Evolutionary conservation across 2,888 invertebrate species (phyloP), one percentile per base, ranked within the genome.

Genomic region (Erebia epiphron): DNA sequence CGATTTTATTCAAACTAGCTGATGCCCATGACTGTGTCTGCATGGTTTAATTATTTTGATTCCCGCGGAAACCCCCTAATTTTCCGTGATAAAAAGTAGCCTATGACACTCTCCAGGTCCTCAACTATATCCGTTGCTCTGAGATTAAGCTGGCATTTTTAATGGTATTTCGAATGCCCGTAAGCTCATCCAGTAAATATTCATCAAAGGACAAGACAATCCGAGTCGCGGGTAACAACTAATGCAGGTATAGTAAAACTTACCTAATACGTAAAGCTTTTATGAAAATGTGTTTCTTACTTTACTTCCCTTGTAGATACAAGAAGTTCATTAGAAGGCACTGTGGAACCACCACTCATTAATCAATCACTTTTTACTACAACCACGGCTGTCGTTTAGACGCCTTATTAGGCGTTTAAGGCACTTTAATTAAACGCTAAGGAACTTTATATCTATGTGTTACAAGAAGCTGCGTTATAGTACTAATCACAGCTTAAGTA

Each of bases 271-370:
- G 46, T 46, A 11, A 54, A 18, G 10, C 54, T 2, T 54, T 18
- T 18, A 18, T 54, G 18, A 54, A 18, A 21, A 56, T 56, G 16
- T 54, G 18, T 54, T 54, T 54, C 54, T 54, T 18, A 54, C 16
- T 35, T 21, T 26, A 56, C 56, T 21, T 7, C 21, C 56, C 57
- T n/a, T 58, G 57, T 58, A n/a, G 35, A 26, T n/a, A 35, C 57
- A 58, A 58, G 57, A 58, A 58, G 57, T 58, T 58, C 26, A 58
- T 58, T 58, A 58, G 5, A 35, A 58, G 57, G 14, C 35, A 58
- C n/a, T 14, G 14, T 58, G 57, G n/a, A 58, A 26, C 57, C 57
- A 35, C n/a, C 57, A 14, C 35, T 58, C 57, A 35, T 58, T 58
- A 58, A 14, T 35, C 57, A 58, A 58, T 58, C 57, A 58, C 35